These are phyloP conservation scores for Lapara coniferarum DNA, from an alignment of 2,888 invertebrate genomes.

Conservation along the genomic window DNA sequence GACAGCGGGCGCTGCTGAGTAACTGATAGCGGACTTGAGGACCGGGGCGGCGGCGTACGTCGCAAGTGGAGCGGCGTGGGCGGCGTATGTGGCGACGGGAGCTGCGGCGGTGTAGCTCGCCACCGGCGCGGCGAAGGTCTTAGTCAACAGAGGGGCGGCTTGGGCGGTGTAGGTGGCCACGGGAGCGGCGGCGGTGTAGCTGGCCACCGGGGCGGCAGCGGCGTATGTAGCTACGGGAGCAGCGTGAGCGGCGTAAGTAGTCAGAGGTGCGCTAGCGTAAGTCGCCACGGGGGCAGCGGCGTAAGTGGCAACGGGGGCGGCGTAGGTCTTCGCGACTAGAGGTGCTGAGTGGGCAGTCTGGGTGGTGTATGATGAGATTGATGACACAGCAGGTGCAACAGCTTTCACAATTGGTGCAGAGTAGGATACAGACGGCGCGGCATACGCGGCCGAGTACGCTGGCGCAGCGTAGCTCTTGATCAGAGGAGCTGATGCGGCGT, in stretches of 20 bases:
- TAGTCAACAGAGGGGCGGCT: conserved; percentile 45
- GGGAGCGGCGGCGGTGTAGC: conserved; percentile 47
- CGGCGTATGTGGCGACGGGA: conserved; percentile 51
- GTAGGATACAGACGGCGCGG: conserved; percentile 42
- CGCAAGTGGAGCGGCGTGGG: conserved; percentile 49
- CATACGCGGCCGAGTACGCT: conserved; percentile 38
- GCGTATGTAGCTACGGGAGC: conserved; percentile 62
- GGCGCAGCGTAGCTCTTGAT: conserved; percentile 53
- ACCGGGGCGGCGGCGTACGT: conserved; percentile 58
- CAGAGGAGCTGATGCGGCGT: conserved; percentile 69
- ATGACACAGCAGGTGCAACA: conserved; percentile 42
- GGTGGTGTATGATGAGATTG: conserved; percentile 44
- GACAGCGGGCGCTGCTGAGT: conserved; percentile 83
- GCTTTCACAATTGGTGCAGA: conserved; percentile 46
- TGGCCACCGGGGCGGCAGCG: conserved; percentile 60
- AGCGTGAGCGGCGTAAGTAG: conserved; percentile 37
- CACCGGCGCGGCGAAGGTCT: conserved; percentile 60
- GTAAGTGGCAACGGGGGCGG: conserved; percentile 62
- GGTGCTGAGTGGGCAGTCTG: conserved; percentile 46
- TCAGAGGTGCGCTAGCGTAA: conserved; percentile 55
- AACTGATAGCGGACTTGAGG: conserved; percentile 70
- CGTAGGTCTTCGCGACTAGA: conserved; percentile 67
- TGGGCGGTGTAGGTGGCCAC: conserved; percentile 46
- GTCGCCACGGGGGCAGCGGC: conserved; percentile 52
- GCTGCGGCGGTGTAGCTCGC: conserved; percentile 53